These are phyloP conservation scores for Motacilla tschutschensis DNA, from an alignment of 2,113 vertebrate genomes.

Conservation along the genomic window DNA sequence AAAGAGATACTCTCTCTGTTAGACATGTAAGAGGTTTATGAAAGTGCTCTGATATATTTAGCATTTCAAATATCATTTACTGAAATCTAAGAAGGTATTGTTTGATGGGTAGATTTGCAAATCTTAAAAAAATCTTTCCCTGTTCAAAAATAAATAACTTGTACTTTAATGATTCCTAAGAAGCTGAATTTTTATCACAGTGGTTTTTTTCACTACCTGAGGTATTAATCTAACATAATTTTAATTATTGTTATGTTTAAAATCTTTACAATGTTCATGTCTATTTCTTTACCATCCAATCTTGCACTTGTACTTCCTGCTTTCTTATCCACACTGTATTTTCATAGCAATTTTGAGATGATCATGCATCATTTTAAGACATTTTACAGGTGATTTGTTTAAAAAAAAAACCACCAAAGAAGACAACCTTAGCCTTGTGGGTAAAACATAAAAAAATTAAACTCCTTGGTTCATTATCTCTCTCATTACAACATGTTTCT, in stretches of 20 bases:
- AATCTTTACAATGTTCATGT: not conserved
- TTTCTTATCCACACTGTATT: not conserved
- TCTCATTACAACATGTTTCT: conserved; percentile 55
- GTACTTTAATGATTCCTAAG: not conserved
- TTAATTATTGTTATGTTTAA: not conserved
- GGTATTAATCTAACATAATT: not conserved
- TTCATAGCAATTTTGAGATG: not conserved
- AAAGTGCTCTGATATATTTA: not conserved
- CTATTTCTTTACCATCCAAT: not conserved
- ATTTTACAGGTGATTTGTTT: conserved; percentile 23
- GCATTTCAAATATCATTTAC: not conserved
- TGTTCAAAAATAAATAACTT: not conserved
- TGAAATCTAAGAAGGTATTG: not conserved
- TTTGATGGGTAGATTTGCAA: not conserved
- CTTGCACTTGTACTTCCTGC: not conserved
- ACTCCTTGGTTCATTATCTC: conserved; percentile 54
- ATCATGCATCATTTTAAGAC: not conserved
- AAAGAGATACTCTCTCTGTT: not conserved
- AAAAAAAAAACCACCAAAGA: conserved; percentile 8
- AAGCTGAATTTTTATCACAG: not conserved
- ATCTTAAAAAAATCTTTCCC: not conserved
- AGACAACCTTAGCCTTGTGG: conserved; percentile 27
- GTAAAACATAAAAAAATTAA: conserved; percentile 19
- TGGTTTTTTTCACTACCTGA: not conserved
- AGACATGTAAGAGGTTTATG: not conserved